phyloP scores from a whole-genome alignment of 1,140 invertebrate genomes.

The Leguminivora glycinivorella region DNA sequence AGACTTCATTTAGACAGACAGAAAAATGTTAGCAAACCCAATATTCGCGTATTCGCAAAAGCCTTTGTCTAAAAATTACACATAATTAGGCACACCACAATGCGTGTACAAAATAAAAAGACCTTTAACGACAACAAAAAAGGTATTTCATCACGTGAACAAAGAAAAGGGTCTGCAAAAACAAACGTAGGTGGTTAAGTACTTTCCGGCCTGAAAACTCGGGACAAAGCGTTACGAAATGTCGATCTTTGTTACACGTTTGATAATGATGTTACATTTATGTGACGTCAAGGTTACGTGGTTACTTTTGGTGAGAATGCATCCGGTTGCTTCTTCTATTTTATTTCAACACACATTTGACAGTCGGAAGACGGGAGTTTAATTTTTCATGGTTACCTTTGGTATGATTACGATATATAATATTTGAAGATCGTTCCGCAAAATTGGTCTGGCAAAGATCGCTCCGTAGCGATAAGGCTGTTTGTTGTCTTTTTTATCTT shows the following conservation, averaged over 20 bases:
- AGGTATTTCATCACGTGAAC: slow-evolving; percentile 20
- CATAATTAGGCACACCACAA: slow-evolving; percentile 17
- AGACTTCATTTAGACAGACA: too few relatives aligned
- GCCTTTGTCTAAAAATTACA: slow-evolving; percentile 16
- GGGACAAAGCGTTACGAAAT: slow-evolving; percentile 4
- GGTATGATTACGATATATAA: too few relatives aligned
- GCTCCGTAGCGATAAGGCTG: too few relatives aligned
- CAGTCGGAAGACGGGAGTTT: too few relatives aligned
- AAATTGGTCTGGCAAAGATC: too few relatives aligned
- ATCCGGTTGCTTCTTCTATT: neutral
- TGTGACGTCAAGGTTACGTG: slow-evolving; percentile 14
- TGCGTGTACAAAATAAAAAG: slow-evolving; percentile 12
- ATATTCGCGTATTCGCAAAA: slow-evolving; percentile 11
- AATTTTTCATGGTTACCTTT: too few relatives aligned
- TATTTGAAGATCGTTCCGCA: too few relatives aligned
- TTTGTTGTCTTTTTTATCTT: too few relatives aligned
- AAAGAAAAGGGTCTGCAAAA: slow-evolving; percentile 27
- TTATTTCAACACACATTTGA: too few relatives aligned
- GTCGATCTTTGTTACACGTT: slow-evolving; percentile 21
- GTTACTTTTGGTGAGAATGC: neutral
- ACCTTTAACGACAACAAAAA: slow-evolving; percentile 23
- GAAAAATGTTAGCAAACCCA: neutral
- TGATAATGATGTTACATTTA: neutral
- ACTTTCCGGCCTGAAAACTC: slow-evolving; percentile 13
- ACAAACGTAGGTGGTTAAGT: slow-evolving; percentile 12